Percentiles rank a stretch among this genome's conserved stretches.
Conservation (phyloP, 2,888 invertebrate genomes). For the Bombylius major region DNA sequence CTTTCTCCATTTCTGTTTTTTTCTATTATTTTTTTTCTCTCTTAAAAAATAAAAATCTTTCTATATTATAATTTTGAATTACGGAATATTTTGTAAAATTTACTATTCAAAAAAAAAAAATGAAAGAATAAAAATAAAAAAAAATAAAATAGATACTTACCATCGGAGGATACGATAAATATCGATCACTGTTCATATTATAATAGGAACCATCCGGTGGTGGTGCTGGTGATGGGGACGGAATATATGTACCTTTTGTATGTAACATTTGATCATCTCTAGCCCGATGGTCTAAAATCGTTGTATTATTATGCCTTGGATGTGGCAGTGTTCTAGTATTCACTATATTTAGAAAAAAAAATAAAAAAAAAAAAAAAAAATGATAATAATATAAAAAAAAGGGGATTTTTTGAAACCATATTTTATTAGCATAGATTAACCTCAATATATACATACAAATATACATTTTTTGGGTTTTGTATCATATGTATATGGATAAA, state of each 20-base stretch:
- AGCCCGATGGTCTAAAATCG: constrained; percentile 27
- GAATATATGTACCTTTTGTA: constrained; percentile 35
- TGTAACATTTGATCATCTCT: constrained; percentile 38
- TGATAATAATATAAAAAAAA: background rate
- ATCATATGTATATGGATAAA: no score
- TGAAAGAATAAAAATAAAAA: background rate
- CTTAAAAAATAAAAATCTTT: no score
- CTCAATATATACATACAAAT: no score
- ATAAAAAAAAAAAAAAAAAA: background rate
- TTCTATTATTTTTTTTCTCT: no score
- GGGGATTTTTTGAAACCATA: no score
- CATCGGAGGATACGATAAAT: constrained; percentile 66
- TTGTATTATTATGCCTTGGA: constrained; percentile 32
- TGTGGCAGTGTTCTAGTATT: constrained; percentile 36
- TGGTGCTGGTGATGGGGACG: constrained; percentile 55
- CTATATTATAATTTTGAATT: no score
- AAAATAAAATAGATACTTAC: constrained; percentile 20
- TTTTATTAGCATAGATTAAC: no score
- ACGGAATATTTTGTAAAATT: no score
- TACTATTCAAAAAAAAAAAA: no score
- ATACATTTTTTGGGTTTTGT: no score
- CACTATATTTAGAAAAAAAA: constrained; percentile 20
- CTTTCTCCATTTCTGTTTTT: no score
- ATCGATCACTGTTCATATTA: constrained; percentile 66
- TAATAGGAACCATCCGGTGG: constrained; percentile 68